Percentiles rank a stretch among this genome's conserved stretches.
These are phyloP conservation scores for Tautogolabrus adspersus DNA, from an alignment of 2,113 vertebrate genomes.

Conservation along the genomic window DNA sequence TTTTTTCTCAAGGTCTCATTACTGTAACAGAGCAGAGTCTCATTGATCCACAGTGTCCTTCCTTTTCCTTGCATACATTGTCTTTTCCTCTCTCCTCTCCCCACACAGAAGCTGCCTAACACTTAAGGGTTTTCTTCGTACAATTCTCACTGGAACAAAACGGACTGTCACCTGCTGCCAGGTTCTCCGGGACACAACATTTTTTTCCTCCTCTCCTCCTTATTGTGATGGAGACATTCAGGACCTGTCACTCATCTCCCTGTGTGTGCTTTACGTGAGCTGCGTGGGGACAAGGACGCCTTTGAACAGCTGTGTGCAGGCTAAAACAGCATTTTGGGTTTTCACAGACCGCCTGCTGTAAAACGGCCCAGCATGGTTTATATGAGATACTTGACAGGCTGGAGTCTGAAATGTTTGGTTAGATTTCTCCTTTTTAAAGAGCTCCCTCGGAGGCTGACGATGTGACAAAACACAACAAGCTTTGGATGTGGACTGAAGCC, in stretches of 20 bases:
- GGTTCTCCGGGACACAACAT: slow-evolving; percentile 41
- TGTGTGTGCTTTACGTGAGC: slow-evolving; percentile 22
- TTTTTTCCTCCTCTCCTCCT: slow-evolving; percentile 40
- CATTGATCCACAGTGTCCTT: slow-evolving; percentile 53
- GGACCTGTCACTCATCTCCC: slow-evolving; percentile 46
- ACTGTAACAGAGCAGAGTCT: background rate
- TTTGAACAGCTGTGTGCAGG: slow-evolving; percentile 41
- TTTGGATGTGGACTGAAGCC: slow-evolving; percentile 33
- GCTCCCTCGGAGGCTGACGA: slow-evolving; percentile 10
- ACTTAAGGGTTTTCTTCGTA: background rate
- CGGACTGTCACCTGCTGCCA: slow-evolving; percentile 41
- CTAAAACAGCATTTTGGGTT: slow-evolving; percentile 20
- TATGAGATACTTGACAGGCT: slow-evolving; percentile 17
- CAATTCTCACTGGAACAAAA: slow-evolving; percentile 47
- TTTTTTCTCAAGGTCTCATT: background rate
- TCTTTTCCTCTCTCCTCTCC: slow-evolving; percentile 26
- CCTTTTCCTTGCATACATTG: slow-evolving; percentile 36
- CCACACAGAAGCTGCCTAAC: slow-evolving; percentile 41
- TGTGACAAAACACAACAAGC: slow-evolving; percentile 29
- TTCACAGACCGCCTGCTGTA: slow-evolving; percentile 19
- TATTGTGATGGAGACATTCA: slow-evolving; percentile 22
- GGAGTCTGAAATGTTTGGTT: slow-evolving; percentile 33
- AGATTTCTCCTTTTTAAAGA: slow-evolving; percentile 27
- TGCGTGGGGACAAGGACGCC: slow-evolving; percentile 17
- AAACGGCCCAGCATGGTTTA: slow-evolving; percentile 10